Base-by-base conservation (phyloP, 2,797 vertebrate species). In the Sus cebifrons region DNA sequence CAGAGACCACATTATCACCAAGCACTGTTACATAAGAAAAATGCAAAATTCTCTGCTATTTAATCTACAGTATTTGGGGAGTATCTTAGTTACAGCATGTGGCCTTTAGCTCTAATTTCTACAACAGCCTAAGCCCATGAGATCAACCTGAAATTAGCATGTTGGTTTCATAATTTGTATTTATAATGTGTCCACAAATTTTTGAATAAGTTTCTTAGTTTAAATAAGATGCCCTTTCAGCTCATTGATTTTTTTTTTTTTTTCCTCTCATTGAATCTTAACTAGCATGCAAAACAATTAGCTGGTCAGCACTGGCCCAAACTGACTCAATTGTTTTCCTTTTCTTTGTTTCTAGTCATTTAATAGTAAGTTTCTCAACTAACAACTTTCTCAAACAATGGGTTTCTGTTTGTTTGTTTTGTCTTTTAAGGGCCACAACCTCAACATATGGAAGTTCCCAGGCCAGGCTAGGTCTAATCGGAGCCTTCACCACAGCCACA, bases 201-300 rank as follows among this genome's bases (percentile, higher is more conserved):
- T 86, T 77, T 82, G n/a, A 86, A 18, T 73, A 84, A 32, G 68
- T 82, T 77, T 89, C 10, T 85, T 67, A 74, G 62, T 87, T 84
- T 84, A 91, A 85, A 83, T 77, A 85, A 96, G 44, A 23, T 40
- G n/a, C 25, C 64, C 15, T 89, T 97, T 94, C 36, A 83, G 32
- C 36, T 82, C 92, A 84, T 52, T 74, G 77, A 71, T 68, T 88
- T 89, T 79, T 29, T 68, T 88, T 89, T 79, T 29, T 64, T 27
- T 29, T 15, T 3, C 52, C 40, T 77, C 56, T 93, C 36, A 81
- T 25, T 81, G 54, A 86, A 71, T 91, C 64, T 88, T 95, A 71
- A 77, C 88, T 90, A 94, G 86, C 78, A 68, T 86, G 32, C 77
- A 56, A 84, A 96, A 89, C 68, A 96, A 77, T 77, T 79, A 89